phyloP scores from a whole-genome alignment of 2,888 invertebrate genomes.

The Vandiemenella viatica region DNA sequence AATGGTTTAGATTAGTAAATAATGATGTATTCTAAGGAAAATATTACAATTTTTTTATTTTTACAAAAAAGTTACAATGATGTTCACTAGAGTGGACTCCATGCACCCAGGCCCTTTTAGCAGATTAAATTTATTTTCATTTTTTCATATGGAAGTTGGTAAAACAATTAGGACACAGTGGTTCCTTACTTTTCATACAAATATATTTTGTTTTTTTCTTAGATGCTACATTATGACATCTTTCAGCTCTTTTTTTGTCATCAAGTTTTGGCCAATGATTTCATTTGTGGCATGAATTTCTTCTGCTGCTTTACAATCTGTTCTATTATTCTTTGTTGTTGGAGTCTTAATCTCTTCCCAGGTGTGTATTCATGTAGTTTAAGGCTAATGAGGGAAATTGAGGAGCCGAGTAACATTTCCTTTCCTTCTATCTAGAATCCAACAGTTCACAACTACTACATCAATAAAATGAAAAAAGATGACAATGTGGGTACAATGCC shows the following conservation, averaged over 20 bases:
- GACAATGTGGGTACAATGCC: constrained; percentile 5
- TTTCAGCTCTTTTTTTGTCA: background rate
- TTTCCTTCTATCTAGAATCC: constrained; percentile 1
- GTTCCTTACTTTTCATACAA: background rate
- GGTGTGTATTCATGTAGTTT: background rate
- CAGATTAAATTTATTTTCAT: background rate
- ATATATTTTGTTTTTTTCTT: constrained; percentile 8
- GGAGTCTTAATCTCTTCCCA: background rate
- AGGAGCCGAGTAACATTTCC: background rate
- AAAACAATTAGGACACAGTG: constrained; percentile 6
- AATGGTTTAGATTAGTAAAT: no score
- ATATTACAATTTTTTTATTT: no score
- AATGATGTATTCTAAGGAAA: background rate
- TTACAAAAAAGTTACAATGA: background rate
- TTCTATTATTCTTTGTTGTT: background rate
- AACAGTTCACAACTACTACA: constrained; percentile 1
- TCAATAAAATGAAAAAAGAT: constrained; percentile 4
- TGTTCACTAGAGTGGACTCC: background rate
- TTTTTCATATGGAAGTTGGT: background rate
- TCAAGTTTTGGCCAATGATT: constrained; percentile 3
- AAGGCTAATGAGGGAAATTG: constrained; percentile 1
- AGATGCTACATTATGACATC: background rate
- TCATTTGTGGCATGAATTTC: no score
- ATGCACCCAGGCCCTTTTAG: no score
- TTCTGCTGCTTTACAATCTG: background rate